These are phyloP conservation scores for Spilarctia lutea DNA, from an alignment of 2,888 invertebrate genomes.

Conservation along the genomic window DNA sequence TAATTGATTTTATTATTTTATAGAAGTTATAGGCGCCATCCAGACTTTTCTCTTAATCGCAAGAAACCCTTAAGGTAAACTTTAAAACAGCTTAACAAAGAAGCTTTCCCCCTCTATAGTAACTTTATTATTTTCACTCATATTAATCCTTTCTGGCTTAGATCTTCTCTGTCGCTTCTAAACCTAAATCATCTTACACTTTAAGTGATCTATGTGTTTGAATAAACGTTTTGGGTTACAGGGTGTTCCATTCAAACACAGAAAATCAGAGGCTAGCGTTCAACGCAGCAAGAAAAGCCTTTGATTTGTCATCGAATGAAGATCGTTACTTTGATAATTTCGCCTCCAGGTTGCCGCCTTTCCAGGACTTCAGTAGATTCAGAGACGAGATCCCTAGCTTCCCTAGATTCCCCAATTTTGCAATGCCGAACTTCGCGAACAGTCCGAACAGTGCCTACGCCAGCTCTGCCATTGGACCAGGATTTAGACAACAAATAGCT, in stretches of 20 bases:
- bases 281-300: conserved; percentile 77
- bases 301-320: conserved; percentile 73
- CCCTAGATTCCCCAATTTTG: conserved; percentile 11
- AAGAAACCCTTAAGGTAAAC: conserved; percentile 36
- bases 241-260: conserved; percentile 70
- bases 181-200: conserved; percentile 18
- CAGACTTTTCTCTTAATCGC: conserved; percentile 10
- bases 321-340: conserved; percentile 69
- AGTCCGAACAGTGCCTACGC: conserved; percentile 80
- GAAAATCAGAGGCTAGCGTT: conserved; percentile 72
- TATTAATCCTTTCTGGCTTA: conserved; percentile 30
- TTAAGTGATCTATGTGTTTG: conserved; percentile 43
- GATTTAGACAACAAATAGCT: conserved; percentile 86
- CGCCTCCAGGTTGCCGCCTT: conserved; percentile 65
- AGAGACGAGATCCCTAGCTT: conserved; percentile 13
- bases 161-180: conserved; percentile 41
- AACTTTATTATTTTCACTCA: conserved; percentile 25
- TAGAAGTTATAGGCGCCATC: conserved; percentile 27
- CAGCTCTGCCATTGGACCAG: conserved; percentile 83
- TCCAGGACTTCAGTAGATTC: conserved; percentile 38
- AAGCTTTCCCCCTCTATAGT: conserved; percentile 33
- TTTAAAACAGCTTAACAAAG: conserved; percentile 14
- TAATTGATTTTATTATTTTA: conserved; percentile 38
- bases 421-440: conserved; percentile 56
- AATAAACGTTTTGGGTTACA: conserved; percentile 60